Percentiles rank a stretch among this genome's conserved stretches.
These are phyloP conservation scores for Rhaphigaster nebulosa DNA, from an alignment of 2,888 invertebrate genomes.

Conservation along the genomic window DNA sequence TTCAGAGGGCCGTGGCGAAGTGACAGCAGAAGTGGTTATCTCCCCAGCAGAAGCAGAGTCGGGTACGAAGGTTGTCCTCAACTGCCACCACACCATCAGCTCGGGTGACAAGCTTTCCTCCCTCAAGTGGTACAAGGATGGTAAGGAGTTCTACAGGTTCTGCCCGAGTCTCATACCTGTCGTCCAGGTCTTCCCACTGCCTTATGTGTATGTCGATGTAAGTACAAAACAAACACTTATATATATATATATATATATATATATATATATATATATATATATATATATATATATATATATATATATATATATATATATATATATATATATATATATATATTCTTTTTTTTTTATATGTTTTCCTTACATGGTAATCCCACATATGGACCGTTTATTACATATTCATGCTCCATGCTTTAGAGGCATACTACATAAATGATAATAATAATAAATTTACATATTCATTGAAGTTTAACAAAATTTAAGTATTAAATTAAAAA, in stretches of 20 bases:
- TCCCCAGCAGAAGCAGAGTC: neutral
- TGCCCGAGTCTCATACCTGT: slow-evolving; percentile 87
- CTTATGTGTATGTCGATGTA: slow-evolving; percentile 89
- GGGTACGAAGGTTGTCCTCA: slow-evolving; percentile 67
- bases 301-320: no score
- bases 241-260: neutral
- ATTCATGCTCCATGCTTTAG: no score
- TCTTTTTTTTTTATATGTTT: no score
- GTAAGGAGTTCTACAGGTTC: slow-evolving; percentile 89
- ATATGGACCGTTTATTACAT: no score
- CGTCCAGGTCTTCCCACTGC: slow-evolving; percentile 82
- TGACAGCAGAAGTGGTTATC: slow-evolving; percentile 1
- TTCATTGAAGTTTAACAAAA: no score
- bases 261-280: no score
- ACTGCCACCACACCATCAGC: slow-evolving; percentile 74
- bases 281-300: no score
- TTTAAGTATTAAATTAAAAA: no score
- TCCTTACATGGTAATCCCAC: no score
- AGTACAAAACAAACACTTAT: slow-evolving; percentile 71
- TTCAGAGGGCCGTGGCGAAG: neutral
- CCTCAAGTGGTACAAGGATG: slow-evolving; percentile 94
- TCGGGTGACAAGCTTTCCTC: slow-evolving; percentile 83
- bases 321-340: no score
- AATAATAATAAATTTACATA: no score
- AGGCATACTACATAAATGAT: no score